Conservation (phyloP, 1,140 invertebrate species). For the Macrocentrus cingulum region DNA sequence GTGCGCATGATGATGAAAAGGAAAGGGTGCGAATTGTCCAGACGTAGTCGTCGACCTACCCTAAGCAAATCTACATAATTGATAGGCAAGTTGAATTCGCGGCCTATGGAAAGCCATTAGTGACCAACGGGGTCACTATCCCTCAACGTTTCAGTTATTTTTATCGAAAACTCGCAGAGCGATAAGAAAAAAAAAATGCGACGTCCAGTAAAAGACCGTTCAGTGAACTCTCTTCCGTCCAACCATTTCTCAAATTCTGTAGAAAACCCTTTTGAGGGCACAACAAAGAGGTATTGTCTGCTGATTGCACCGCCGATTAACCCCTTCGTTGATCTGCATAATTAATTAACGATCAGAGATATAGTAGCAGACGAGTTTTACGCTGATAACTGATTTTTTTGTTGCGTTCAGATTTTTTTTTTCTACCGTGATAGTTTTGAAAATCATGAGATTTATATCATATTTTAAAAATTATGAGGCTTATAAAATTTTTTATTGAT, state of each 20-base stretch:
- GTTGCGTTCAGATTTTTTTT: too few species aligned
- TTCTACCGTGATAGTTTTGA: too few species aligned
- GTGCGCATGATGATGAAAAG: neutral
- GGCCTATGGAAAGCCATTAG: neutral
- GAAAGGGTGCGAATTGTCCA: conserved; percentile 14
- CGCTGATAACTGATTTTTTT: neutral
- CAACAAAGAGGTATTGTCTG: conserved; percentile 25
- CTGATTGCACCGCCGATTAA: conserved; percentile 29
- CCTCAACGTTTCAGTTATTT: too few species aligned
- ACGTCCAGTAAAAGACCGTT: neutral
- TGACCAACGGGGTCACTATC: neutral
- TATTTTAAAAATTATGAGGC: too few species aligned
- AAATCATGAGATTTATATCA: too few species aligned
- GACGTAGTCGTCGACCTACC: conserved; percentile 7
- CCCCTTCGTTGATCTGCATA: conserved; percentile 31
- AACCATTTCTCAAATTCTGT: conserved; percentile 26
- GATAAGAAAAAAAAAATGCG: conserved; percentile 3
- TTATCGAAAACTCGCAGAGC: too few species aligned
- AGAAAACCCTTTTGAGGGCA: conserved; percentile 18
- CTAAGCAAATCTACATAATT: conserved; percentile 10
- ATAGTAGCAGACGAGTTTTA: neutral
- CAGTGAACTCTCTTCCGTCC: conserved; percentile 14
- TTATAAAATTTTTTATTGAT: too few species aligned
- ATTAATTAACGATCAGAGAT: conserved; percentile 28
- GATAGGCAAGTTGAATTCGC: conserved; percentile 20